phyloP scores from a whole-genome alignment of 1,140 invertebrate species.

The Bombus superbus region DNA sequence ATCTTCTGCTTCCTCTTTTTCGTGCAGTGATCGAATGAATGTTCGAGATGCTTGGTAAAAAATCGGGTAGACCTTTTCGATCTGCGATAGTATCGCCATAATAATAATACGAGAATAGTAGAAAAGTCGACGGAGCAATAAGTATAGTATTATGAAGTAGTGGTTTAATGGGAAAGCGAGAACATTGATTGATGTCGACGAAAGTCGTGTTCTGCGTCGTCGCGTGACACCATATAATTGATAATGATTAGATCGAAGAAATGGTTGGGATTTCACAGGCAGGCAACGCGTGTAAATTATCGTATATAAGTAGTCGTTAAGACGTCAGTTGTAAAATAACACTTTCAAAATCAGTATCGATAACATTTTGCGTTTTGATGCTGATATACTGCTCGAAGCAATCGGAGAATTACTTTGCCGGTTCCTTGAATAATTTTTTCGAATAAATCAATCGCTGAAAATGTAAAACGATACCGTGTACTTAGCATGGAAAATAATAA shows the following conservation, averaged over 20 bases:
- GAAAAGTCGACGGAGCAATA: slow-evolving; percentile 13
- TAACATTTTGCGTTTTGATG: neutral
- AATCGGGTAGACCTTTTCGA: neutral
- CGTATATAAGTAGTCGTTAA: slow-evolving; percentile 16
- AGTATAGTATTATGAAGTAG: neutral
- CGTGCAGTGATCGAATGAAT: neutral
- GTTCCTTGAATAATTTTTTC: neutral
- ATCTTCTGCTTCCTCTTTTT: neutral
- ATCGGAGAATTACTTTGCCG: neutral
- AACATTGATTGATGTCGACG: slow-evolving; percentile 3
- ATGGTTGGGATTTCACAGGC: neutral
- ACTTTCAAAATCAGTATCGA: neutral
- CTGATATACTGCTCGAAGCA: neutral
- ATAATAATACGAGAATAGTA: neutral
- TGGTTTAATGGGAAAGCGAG: neutral
- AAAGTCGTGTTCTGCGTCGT: neutral
- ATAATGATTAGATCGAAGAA: slow-evolving; percentile 17
- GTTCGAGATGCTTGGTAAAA: slow-evolving; percentile 8
- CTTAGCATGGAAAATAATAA: neutral
- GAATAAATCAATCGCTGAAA: neutral
- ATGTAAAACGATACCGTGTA: neutral
- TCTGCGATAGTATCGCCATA: no score
- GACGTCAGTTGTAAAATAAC: neutral
- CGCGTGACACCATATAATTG: slow-evolving; percentile 19
- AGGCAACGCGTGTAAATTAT: slow-evolving; percentile 4